A percentile compares a stretch with the other conserved stretches of the same genome.
phyloP scores from a whole-genome alignment of 2,113 vertebrate genomes.

The Hystrix cristata region DNA sequence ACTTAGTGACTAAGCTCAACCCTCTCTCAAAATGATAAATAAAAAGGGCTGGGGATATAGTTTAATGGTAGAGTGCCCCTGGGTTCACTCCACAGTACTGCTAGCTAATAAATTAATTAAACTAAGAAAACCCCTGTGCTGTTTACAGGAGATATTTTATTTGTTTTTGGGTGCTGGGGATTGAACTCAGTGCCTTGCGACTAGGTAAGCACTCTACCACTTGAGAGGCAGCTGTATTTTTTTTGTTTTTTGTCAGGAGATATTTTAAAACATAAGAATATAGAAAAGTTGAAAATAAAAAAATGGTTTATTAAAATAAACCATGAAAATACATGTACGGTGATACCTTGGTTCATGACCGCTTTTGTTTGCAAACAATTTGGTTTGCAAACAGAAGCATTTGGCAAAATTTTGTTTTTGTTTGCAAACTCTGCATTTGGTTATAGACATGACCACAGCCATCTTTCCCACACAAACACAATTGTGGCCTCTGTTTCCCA shows the following conservation, averaged over 20 bases:
- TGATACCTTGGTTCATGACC: neutral
- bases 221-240: no score
- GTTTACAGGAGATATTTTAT: neutral
- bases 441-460: neutral
- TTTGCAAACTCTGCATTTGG: neutral
- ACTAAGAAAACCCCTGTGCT: neutral
- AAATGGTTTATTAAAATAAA: neutral
- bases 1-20: neutral
- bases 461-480: neutral
- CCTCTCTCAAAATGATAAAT: neutral
- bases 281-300: neutral
- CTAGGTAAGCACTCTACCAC: no score
- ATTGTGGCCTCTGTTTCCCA: neutral
- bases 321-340: neutral
- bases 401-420: neutral
- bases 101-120: neutral
- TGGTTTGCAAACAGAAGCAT: no score
- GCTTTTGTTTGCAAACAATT: neutral
- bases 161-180: no score
- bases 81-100: neutral
- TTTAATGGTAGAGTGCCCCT: neutral
- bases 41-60: neutral
- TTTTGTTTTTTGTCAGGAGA: neutral
- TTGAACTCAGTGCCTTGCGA: no score
- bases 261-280: neutral